These are phyloP conservation scores for Sarcophaga peregrina DNA, from an alignment of 1,140 invertebrate genomes.

Conservation along the genomic window DNA sequence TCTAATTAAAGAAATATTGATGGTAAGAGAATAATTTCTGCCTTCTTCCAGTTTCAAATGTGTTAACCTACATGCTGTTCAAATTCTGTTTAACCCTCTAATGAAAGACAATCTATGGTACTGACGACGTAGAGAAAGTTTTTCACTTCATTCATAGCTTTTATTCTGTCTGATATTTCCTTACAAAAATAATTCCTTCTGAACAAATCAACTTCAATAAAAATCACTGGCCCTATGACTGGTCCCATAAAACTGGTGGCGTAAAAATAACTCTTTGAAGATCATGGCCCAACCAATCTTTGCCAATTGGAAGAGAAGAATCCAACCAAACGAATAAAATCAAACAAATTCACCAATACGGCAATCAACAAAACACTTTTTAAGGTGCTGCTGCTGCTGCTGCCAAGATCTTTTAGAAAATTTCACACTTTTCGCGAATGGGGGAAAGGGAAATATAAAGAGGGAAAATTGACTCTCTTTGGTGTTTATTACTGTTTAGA, in stretches of 20 bases:
- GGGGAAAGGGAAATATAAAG: neutral
- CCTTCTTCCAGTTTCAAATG: no score
- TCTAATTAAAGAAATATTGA: no score
- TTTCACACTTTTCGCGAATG: neutral
- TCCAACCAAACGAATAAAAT: no score
- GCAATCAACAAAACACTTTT: neutral
- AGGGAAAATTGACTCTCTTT: neutral
- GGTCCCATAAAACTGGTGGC: neutral
- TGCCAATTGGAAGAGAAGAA: neutral
- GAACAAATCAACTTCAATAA: neutral
- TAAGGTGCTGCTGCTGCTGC: slow-evolving; percentile 20
- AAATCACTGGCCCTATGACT: neutral
- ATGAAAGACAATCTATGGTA: no score
- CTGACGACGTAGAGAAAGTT: no score
- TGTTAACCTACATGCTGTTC: no score
- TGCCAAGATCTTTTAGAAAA: slow-evolving; percentile 8
- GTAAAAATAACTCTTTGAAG: slow-evolving; percentile 13
- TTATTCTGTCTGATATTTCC: no score
- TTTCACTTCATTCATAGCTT: no score
- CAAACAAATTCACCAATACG: no score
- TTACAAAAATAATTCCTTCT: no score
- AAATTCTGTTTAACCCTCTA: no score
- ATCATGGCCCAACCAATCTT: neutral
- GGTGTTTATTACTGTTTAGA: neutral
- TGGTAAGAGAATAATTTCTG: no score